phyloP scores from a whole-genome alignment of 2,888 invertebrate species.

The Hybos culiciformis region DNA sequence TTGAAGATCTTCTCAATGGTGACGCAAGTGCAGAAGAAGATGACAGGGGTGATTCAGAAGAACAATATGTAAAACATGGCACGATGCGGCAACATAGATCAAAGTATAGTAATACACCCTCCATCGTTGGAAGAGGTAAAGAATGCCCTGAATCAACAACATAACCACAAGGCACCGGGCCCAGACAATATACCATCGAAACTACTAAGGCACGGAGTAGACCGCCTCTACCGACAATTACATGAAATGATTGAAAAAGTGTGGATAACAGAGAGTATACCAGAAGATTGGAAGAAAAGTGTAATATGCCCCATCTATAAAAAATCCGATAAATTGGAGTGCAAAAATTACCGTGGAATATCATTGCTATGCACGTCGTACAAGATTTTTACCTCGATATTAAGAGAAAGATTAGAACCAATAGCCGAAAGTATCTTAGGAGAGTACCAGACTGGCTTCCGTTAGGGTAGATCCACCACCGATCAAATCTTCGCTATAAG shows the following conservation, averaged over 20 bases:
- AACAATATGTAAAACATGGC: not conserved
- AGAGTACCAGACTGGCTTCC: slow-evolving; percentile 1
- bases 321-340: not conserved
- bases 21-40: not conserved
- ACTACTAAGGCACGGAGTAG: not conserved
- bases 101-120: too few species aligned
- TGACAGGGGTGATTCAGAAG: not conserved
- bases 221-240: not conserved
- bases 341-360: not conserved
- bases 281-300: not conserved
- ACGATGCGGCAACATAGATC: too few species aligned
- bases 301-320: not conserved
- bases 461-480: not conserved
- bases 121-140: not conserved
- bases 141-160: not conserved
- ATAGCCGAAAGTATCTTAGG: too few species aligned
- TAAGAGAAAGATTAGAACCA: not conserved
- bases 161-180: not conserved
- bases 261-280: not conserved
- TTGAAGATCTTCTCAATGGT: not conserved
- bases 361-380: not conserved
- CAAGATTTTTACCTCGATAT: not conserved
- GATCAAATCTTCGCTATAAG: not conserved
- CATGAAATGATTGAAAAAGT: not conserved
- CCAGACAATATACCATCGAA: too few species aligned